Evolutionary conservation across 2,113 vertebrate genomes (phyloP), one percentile per base, ranked within the genome.

Genomic region (Ramphastos sulfuratus): DNA sequence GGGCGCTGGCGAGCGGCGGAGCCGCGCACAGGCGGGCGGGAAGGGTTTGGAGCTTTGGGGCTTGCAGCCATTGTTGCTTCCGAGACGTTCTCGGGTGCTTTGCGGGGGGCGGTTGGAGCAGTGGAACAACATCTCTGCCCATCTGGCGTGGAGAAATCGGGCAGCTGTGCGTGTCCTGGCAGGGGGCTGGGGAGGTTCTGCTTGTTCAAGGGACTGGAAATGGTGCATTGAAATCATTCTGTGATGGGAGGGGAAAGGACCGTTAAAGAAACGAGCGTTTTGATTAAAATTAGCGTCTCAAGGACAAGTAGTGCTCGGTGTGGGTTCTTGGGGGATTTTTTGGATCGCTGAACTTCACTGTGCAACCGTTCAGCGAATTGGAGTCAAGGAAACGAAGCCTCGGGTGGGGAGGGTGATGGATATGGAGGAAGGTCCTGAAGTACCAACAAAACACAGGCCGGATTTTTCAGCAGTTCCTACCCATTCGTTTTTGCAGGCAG

Each of bases 1-100:
- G 58, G 61, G 35, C 24, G 61, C 61, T 27, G 23, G 8, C 20
- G 35, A 3, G 15, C 1, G 31, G 54, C 5, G 70, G 66, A 35
- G 81, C 76, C 33, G 56, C 35, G 27, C 66, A 19, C 30, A 6
- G 71, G 71, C 66, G 48, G 0, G 28, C n/a, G 37, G 46, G 27
- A 31, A 30, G 3, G 2, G 1, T 27, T 10, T 6, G 39, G 37
- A 15, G 31, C 19, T 0, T 0, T 1, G 65, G 4, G 3, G 1
- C 7, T 46, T 89, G 46, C 89, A 50, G 95, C 89, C 90, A 83
- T 95, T 94, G 92, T 86, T 67, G 54, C 16, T 30, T 59, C 50
- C 4, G 7, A 64, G 61, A 0, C 11, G 5, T 15, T 71, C 33
- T 18, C 61, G 85, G 83, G 90, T 75, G 30, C 48, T 5, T 14